phyloP scores from a whole-genome alignment of 2,113 vertebrate species.

The Colistium nudipinnis region DNA sequence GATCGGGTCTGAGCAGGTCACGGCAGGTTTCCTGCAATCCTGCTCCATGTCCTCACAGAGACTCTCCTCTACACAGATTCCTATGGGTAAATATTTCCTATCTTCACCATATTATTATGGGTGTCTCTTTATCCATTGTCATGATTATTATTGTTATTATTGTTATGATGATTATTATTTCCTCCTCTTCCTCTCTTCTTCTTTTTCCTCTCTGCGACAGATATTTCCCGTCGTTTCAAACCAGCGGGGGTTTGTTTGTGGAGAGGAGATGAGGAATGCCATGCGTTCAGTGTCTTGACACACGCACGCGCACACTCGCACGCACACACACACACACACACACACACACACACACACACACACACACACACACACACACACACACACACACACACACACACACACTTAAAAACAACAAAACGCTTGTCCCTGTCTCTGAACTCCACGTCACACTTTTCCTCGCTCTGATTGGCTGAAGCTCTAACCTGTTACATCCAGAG shows the following conservation, averaged over 20 bases:
- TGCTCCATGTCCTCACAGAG: too few species aligned
- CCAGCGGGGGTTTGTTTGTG: constrained; percentile 32
- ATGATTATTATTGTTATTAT: too few species aligned
- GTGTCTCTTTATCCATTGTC: too few species aligned
- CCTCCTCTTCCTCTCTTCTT: not conserved
- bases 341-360: not conserved
- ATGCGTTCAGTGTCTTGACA: constrained; percentile 1
- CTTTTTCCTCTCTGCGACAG: constrained; percentile 25
- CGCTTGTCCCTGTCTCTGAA: not conserved
- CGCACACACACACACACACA: not conserved
- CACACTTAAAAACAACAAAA: not conserved
- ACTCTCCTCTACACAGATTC: too few species aligned
- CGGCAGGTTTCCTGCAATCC: too few species aligned
- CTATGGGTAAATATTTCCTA: too few species aligned
- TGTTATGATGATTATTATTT: not conserved
- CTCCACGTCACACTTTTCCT: too few species aligned
- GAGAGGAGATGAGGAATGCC: constrained; percentile 40
- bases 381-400: not conserved
- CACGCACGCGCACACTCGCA: constrained; percentile 4
- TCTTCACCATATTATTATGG: too few species aligned
- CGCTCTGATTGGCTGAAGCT: too few species aligned
- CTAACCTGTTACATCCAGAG: too few species aligned
- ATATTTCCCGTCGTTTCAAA: constrained; percentile 39
- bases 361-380: not conserved
- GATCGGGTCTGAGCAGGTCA: too few species aligned